These are phyloP conservation scores for Sicus ferrugineus DNA, from an alignment of 2,888 invertebrate species.

Conservation along the genomic window DNA sequence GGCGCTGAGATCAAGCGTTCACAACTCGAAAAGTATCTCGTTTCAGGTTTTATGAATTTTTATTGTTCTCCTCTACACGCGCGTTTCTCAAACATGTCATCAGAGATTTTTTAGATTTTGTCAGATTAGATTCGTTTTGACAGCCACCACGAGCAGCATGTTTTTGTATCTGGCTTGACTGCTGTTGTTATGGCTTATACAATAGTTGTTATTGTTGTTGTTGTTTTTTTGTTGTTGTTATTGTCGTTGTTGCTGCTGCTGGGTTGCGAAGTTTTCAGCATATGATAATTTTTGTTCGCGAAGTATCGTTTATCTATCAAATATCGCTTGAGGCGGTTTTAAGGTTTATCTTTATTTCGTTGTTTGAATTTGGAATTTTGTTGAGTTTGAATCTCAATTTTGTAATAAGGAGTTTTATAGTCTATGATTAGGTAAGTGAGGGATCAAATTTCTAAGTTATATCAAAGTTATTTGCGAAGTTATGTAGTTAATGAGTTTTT, in stretches of 20 bases:
- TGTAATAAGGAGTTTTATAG: background rate
- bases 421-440: background rate
- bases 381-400: no score
- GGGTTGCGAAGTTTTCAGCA: no score
- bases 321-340: no score
- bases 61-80: slow-evolving; percentile 21
- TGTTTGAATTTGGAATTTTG: no score
- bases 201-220: no score
- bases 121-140: slow-evolving; percentile 1
- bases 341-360: no score
- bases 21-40: background rate
- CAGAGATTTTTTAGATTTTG: slow-evolving; percentile 24
- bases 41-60: background rate
- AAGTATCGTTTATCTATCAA: no score
- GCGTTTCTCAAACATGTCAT: slow-evolving; percentile 21
- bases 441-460: background rate
- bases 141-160: background rate
- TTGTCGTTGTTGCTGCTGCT: no score
- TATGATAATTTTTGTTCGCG: no score
- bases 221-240: no score
- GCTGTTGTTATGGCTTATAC: no score
- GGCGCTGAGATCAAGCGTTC: background rate
- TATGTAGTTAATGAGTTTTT: background rate
- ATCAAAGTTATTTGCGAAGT: background rate
- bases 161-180: background rate